phyloP scores from a whole-genome alignment of 64 coral and sea anemone species.

The Porites lutea region DNA sequence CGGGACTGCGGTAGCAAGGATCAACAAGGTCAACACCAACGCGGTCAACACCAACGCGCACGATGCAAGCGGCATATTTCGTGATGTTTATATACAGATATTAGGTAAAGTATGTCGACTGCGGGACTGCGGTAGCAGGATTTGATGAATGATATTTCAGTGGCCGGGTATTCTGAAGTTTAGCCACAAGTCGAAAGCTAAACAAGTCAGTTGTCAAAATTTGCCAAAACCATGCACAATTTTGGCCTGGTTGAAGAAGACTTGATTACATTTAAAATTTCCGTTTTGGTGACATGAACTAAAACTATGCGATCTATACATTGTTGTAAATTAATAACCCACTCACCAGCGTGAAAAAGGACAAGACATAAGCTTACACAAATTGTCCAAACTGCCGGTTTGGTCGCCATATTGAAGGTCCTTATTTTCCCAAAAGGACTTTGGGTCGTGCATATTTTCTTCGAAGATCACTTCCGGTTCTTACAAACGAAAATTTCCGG shows the following conservation, averaged over 20 bases:
- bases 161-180: too few relatives aligned
- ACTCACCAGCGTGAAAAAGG: slow-evolving; percentile 64
- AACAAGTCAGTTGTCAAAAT: too few relatives aligned
- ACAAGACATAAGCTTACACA: not conserved
- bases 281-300: not conserved
- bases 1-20: too few relatives aligned
- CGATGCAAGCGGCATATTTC: too few relatives aligned
- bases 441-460: not conserved
- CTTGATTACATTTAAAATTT: not conserved
- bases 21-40: too few relatives aligned
- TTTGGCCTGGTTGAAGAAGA: not conserved
- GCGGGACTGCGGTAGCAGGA: too few relatives aligned
- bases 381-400: not conserved
- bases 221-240: not conserved
- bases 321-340: not conserved
- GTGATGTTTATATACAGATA: too few relatives aligned
- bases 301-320: not conserved
- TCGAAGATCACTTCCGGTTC: slow-evolving; percentile 47
- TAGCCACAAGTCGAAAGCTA: too few relatives aligned
- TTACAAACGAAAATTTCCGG: slow-evolving; percentile 31
- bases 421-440: slow-evolving; percentile 12
- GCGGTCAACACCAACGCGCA: too few relatives aligned
- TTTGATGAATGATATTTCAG: too few relatives aligned
- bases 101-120: too few relatives aligned
- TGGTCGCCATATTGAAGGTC: slow-evolving; percentile 66